Conservation (phyloP, 2,113 vertebrate genomes). For the Corynorhinus townsendii region DNA sequence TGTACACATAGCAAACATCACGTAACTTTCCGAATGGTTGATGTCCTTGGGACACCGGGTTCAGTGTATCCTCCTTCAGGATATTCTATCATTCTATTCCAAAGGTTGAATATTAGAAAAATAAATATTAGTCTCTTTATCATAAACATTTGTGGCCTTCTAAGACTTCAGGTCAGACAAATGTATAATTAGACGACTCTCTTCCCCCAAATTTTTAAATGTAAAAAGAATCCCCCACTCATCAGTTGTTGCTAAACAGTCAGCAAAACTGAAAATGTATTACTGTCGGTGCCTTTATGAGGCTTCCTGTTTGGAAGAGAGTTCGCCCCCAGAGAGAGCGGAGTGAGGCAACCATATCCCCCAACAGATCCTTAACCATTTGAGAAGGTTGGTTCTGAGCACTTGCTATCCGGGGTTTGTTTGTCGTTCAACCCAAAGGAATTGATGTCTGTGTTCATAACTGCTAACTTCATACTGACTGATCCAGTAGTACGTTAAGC, state of each 20-base stretch:
- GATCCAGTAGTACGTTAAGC: background rate
- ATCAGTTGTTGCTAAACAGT: background rate
- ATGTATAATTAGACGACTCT: background rate
- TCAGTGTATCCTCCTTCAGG: background rate
- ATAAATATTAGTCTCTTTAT: background rate
- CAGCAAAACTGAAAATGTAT: background rate
- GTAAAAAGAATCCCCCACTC: background rate
- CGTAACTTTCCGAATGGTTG: background rate
- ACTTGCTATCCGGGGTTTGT: background rate
- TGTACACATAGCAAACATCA: background rate
- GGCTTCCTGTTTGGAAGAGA: background rate
- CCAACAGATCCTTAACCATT: background rate
- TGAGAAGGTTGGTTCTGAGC: background rate
- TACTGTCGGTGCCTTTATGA: background rate
- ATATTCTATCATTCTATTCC: background rate
- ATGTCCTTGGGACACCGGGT: background rate
- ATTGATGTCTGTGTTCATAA: background rate
- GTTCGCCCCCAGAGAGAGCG: background rate
- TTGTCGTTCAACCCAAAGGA: background rate
- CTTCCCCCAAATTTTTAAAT: background rate
- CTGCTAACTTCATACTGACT: background rate
- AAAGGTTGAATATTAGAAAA: background rate
- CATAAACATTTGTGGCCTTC: background rate
- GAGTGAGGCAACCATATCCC: background rate
- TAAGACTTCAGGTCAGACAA: background rate